These are phyloP conservation scores for Biston betularia DNA, from an alignment of 2,888 invertebrate species.

Conservation along the genomic window DNA sequence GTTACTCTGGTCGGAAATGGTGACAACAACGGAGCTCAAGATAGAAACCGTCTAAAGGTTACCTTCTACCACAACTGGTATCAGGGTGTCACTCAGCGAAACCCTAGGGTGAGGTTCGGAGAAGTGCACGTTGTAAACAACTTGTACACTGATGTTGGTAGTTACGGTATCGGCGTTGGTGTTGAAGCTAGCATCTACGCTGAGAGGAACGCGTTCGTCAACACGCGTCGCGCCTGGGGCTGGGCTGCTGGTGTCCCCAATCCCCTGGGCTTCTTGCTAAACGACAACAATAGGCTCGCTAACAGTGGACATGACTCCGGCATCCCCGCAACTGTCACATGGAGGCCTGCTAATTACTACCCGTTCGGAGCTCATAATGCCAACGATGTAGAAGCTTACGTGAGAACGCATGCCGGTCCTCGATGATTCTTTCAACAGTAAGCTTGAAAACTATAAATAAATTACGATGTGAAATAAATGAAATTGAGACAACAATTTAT, in stretches of 20 bases:
- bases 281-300: not conserved
- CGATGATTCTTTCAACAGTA: not conserved
- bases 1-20: conserved; percentile 28
- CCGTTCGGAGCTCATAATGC: not conserved
- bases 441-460: not conserved
- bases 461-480: not conserved
- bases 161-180: conserved; percentile 28
- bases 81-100: conserved; percentile 25
- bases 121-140: conserved; percentile 33
- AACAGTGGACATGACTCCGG: not conserved
- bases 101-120: conserved; percentile 31
- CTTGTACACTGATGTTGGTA: conserved; percentile 28
- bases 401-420: conserved; percentile 1
- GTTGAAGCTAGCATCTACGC: conserved; percentile 18
- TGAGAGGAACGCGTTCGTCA: conserved; percentile 31
- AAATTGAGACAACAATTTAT: not conserved
- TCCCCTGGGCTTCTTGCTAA: conserved; percentile 13
- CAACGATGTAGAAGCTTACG: not conserved
- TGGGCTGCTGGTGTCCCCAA: conserved; percentile 15
- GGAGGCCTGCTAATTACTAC: not conserved
- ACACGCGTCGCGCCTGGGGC: conserved; percentile 23
- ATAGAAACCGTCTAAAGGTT: conserved; percentile 28
- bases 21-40: conserved; percentile 19
- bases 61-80: conserved; percentile 37
- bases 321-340: not conserved